A percentile compares a stretch with the other conserved stretches of the same genome.
phyloP scores from a whole-genome alignment of 2,113 vertebrate species.

The Gracilinanus agilis region DNA sequence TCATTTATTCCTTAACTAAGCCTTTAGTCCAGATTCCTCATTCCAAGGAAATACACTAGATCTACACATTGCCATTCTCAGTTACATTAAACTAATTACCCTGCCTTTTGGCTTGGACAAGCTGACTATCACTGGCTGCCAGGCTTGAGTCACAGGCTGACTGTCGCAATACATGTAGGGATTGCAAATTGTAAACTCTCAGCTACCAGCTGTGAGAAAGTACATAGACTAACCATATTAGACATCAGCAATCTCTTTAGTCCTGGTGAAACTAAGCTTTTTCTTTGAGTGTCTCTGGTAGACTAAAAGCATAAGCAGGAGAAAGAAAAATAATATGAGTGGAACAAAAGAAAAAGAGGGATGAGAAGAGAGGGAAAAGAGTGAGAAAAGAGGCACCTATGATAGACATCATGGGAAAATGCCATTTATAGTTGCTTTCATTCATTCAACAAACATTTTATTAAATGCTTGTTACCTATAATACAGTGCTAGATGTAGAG shows the following conservation, averaged over 20 bases:
- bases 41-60: background rate
- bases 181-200: background rate
- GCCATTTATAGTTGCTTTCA: background rate
- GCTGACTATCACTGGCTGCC: background rate
- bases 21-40: background rate
- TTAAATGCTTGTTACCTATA: background rate
- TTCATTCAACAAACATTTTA: background rate
- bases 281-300: background rate
- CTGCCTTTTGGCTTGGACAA: background rate
- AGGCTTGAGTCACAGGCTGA: background rate
- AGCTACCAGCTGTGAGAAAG: background rate
- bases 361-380: background rate
- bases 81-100: background rate
- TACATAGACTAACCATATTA: background rate
- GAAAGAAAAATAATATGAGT: background rate
- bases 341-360: background rate
- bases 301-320: background rate
- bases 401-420: background rate
- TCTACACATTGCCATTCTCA: background rate
- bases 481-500: background rate
- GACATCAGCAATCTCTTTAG: background rate
- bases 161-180: background rate
- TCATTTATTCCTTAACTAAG: background rate
- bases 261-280: background rate
- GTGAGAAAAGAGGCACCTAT: background rate